A percentile compares a stretch with the other conserved stretches of the same genome.
Evolutionary conservation across 2,113 vertebrate genomes (phyloP).

Genomic region (Tenebrosternarchus preto): DNA sequence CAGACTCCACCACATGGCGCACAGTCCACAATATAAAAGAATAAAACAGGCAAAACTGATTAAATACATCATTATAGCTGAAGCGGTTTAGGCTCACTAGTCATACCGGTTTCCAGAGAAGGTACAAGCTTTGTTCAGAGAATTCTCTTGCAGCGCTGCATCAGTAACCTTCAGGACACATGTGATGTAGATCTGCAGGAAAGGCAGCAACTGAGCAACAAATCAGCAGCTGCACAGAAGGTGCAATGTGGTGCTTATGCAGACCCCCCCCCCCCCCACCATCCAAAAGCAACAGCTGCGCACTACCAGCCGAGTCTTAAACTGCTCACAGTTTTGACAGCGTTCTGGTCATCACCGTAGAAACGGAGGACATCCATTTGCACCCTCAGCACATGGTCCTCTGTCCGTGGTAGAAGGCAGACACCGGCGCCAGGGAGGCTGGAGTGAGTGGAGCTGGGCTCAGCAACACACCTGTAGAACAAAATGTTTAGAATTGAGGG

Average conservation of each 20-base stretch:
- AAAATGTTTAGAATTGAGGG: neutral
- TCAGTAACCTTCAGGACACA: constrained; percentile 34
- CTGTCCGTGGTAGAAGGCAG: constrained; percentile 19
- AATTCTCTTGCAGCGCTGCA: neutral
- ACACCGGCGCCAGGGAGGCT: no score
- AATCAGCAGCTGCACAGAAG: neutral
- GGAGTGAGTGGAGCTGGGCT: constrained; percentile 15
- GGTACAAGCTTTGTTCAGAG: constrained; percentile 38
- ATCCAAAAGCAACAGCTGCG: neutral
- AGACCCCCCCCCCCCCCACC: neutral
- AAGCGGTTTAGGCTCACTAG: no score
- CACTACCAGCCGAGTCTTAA: neutral
- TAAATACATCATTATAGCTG: no score
- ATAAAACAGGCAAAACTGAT: no score
- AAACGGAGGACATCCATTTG: constrained; percentile 38
- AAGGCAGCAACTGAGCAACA: neutral
- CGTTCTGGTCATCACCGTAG: neutral
- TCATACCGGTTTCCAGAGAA: constrained; percentile 21
- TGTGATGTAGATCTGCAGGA: constrained; percentile 42
- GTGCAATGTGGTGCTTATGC: neutral
- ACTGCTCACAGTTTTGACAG: neutral
- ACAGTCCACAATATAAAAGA: no score
- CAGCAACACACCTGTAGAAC: constrained; percentile 42
- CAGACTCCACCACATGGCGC: no score
- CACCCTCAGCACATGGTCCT: constrained; percentile 40